A percentile compares a stretch with the other conserved stretches of the same genome.
Conservation (phyloP, 2,113 vertebrate species). For the Austrofundulus limnaeus region DNA sequence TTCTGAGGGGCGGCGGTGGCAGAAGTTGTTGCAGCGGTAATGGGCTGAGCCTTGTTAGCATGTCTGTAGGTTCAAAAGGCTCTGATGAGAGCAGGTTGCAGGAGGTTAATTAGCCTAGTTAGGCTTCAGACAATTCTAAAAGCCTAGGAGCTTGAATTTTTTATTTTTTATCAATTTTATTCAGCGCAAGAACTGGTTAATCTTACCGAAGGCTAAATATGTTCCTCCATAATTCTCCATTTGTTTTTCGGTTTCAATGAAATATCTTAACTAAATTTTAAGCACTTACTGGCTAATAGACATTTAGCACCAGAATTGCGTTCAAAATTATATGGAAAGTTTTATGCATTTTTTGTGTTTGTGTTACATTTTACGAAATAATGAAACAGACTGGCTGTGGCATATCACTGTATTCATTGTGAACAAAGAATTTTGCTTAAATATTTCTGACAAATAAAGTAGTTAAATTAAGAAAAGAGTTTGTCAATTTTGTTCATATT, state of each 20-base stretch:
- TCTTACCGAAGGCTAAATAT: conserved; percentile 31
- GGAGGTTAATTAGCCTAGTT: conserved; percentile 56
- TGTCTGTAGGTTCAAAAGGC: conserved; percentile 42
- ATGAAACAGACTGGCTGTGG: not conserved
- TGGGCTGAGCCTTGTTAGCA: conserved; percentile 39
- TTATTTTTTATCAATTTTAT: conserved; percentile 9
- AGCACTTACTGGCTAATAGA: not conserved
- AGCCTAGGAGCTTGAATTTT: conserved; percentile 21
- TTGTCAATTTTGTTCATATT: too few species aligned
- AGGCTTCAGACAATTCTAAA: conserved; percentile 24
- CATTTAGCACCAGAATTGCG: not conserved
- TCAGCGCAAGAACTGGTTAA: conserved; percentile 36
- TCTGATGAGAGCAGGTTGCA: conserved; percentile 35
- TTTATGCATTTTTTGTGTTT: conserved; percentile 5
- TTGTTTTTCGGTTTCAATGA: conserved; percentile 34
- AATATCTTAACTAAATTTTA: not conserved
- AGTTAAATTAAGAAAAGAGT: too few species aligned
- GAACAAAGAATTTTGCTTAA: too few species aligned
- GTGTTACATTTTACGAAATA: not conserved
- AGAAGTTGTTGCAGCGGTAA: conserved; percentile 27
- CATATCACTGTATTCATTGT: not conserved
- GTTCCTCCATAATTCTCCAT: conserved; percentile 27
- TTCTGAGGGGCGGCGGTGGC: conserved; percentile 25
- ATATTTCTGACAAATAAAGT: too few species aligned
- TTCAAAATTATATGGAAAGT: not conserved